A percentile compares a stretch with the other conserved stretches of the same genome.
Evolutionary conservation across 2,113 vertebrate genomes (phyloP).

Genomic region (Lepidothrix coronata): DNA sequence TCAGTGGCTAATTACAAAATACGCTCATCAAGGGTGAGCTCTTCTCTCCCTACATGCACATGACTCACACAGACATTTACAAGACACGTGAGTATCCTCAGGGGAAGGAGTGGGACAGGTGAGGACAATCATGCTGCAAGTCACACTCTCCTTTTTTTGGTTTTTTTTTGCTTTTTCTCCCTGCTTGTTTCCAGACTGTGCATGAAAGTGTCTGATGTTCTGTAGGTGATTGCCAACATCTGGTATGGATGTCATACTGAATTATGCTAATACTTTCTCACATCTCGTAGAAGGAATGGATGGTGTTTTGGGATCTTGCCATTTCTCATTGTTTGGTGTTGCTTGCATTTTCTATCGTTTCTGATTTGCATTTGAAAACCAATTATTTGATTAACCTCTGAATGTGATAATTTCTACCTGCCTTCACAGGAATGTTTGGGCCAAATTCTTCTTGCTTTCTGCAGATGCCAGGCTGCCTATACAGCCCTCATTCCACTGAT

Average conservation of each 20-base stretch:
- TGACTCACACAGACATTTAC: neutral
- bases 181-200: neutral
- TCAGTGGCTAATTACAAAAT: neutral
- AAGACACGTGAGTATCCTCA: neutral
- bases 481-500: neutral
- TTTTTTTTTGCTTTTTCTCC: neutral
- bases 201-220: neutral
- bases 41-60: neutral
- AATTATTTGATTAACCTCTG: conserved; percentile 27
- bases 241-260: conserved; percentile 51
- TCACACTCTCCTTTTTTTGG: neutral
- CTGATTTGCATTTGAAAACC: conserved; percentile 20
- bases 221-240: conserved; percentile 71
- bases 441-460: conserved; percentile 55
- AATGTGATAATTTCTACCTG: conserved; percentile 31
- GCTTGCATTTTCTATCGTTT: conserved; percentile 58
- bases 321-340: conserved; percentile 67
- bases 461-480: neutral
- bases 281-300: conserved; percentile 1
- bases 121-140: neutral
- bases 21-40: neutral
- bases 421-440: conserved; percentile 22
- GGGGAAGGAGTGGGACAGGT: neutral
- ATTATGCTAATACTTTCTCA: conserved; percentile 34
- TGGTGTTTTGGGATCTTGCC: conserved; percentile 27